Evolutionary conservation across 2,888 invertebrate species (phyloP).

Genomic region (Cataglyphis altisquamis): DNA sequence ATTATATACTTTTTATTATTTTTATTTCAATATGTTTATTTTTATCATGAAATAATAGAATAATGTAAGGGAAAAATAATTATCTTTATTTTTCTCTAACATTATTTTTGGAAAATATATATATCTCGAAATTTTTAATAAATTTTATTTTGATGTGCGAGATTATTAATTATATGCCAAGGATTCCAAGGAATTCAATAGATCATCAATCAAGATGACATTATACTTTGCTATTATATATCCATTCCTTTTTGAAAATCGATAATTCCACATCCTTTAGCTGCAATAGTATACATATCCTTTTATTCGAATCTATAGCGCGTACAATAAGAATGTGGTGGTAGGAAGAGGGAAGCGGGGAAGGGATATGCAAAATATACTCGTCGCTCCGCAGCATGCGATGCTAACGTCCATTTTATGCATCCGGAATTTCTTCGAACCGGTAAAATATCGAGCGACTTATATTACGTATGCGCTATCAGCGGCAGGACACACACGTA

Average conservation of each 20-base stretch:
- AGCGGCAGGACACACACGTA: conserved; percentile 65
- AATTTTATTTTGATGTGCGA: not conserved
- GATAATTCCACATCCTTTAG: conserved; percentile 46
- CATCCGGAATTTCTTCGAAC: conserved; percentile 82
- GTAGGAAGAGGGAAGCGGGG: conserved; percentile 53
- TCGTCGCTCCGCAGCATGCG: conserved; percentile 76
- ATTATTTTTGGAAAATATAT: not conserved
- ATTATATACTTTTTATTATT: not conserved
- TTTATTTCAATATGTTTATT: not conserved
- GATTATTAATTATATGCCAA: not conserved
- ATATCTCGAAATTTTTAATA: not conserved
- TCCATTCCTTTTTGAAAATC: not conserved
- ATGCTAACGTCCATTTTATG: conserved; percentile 83
- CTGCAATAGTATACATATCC: conserved; percentile 58
- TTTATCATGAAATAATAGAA: not conserved
- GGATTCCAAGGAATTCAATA: not conserved
- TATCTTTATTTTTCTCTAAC: not conserved
- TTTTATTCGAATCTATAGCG: conserved; percentile 72
- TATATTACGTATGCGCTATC: conserved; percentile 77
- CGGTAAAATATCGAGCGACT: conserved; percentile 82
- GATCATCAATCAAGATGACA: not conserved
- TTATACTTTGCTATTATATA: not conserved
- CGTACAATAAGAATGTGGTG: conserved; percentile 29
- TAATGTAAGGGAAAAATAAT: not conserved
- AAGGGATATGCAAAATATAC: conserved; percentile 80